Evolutionary conservation across 1,140 invertebrate species (phyloP).

Genomic region (Heterodera carotae): DNA sequence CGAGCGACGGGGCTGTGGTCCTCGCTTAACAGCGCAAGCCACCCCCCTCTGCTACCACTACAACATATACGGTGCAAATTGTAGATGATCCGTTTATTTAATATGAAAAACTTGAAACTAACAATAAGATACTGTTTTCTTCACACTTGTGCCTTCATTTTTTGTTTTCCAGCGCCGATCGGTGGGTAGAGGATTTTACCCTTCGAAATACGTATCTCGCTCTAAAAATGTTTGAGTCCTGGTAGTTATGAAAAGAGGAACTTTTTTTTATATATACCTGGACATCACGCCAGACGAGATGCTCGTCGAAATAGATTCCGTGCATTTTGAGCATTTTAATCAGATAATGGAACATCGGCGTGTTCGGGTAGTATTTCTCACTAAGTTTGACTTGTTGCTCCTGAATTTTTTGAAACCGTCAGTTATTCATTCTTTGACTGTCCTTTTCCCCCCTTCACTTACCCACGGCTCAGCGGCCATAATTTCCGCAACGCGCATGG

Average conservation of each 20-base stretch:
- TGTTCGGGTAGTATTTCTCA: slow-evolving; percentile 60
- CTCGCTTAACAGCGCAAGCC: not conserved
- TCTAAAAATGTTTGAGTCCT: slow-evolving; percentile 34
- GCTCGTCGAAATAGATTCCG: slow-evolving; percentile 63
- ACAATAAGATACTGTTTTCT: not conserved
- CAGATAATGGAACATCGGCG: slow-evolving; percentile 65
- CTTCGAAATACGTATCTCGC: slow-evolving; percentile 57
- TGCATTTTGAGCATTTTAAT: slow-evolving; percentile 64
- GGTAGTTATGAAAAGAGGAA: slow-evolving; percentile 24
- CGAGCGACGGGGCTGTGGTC: not conserved
- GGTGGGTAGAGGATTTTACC: slow-evolving; percentile 60
- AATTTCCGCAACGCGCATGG: slow-evolving; percentile 58
- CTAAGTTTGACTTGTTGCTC: slow-evolving; percentile 57
- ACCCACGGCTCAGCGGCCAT: slow-evolving; percentile 57
- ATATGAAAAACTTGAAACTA: no score
- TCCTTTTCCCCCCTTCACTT: not conserved
- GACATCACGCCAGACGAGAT: slow-evolving; percentile 60
- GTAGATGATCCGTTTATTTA: no score
- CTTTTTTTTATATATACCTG: slow-evolving; percentile 35
- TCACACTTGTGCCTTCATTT: slow-evolving; percentile 38
- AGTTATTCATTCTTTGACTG: not conserved
- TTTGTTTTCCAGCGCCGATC: slow-evolving; percentile 61
- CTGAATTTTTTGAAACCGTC: not conserved
- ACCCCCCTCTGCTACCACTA: not conserved
- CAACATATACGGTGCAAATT: not conserved